phyloP scores from a whole-genome alignment of 2,888 invertebrate genomes.

The Thymelicus sylvestris region DNA sequence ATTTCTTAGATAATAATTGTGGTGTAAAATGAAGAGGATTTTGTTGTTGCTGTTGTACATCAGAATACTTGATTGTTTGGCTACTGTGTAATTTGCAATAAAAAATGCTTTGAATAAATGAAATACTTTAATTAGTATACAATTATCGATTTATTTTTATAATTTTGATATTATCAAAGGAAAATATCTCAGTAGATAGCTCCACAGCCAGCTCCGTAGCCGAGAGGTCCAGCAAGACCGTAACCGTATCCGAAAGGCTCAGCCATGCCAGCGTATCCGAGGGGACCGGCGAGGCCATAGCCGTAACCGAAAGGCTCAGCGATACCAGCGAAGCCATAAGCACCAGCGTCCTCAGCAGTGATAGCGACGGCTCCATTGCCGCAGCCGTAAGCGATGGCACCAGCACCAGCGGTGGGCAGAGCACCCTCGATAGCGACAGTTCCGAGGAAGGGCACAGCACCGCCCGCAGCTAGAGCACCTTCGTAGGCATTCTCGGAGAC shows the following conservation, averaged over 20 bases:
- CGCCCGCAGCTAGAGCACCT: slow-evolving; percentile 41
- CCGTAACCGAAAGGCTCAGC: slow-evolving; percentile 24
- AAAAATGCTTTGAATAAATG: too few relatives aligned
- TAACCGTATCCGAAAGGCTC: slow-evolving; percentile 25
- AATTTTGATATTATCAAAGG: too few relatives aligned
- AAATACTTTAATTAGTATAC: too few relatives aligned
- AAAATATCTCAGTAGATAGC: slow-evolving; percentile 6
- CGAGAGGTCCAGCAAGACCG: slow-evolving; percentile 34
- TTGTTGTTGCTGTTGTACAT: too few relatives aligned
- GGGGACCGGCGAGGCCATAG: slow-evolving; percentile 25
- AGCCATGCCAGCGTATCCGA: slow-evolving; percentile 35
- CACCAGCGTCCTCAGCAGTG: slow-evolving; percentile 43
- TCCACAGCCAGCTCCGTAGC: slow-evolving; percentile 37
- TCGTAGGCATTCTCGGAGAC: slow-evolving; percentile 57
- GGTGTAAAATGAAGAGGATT: too few relatives aligned
- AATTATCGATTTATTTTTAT: too few relatives aligned
- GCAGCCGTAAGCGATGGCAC: slow-evolving; percentile 50
- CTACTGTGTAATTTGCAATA: too few relatives aligned
- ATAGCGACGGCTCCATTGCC: slow-evolving; percentile 49
- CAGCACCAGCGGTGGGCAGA: slow-evolving; percentile 53
- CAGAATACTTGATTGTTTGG: too few relatives aligned
- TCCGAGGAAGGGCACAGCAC: slow-evolving; percentile 45
- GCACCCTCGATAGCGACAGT: slow-evolving; percentile 50
- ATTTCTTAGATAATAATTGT: too few relatives aligned
- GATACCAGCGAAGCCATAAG: slow-evolving; percentile 25